phyloP scores from a whole-genome alignment of 2,888 invertebrate genomes.

The Peribatodes rhomboidaria region DNA sequence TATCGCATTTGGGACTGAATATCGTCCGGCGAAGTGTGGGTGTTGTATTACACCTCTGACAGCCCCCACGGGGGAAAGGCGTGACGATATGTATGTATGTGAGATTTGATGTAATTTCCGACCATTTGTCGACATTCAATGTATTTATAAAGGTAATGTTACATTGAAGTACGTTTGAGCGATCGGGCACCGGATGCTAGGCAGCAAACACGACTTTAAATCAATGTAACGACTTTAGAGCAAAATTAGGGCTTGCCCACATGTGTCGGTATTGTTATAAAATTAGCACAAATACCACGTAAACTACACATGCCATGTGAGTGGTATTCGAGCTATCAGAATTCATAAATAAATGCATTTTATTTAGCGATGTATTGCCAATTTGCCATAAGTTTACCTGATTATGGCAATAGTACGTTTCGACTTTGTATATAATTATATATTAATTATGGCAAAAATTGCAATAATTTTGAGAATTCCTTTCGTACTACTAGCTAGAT shows the following conservation, averaged over 20 bases:
- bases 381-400: too few relatives aligned
- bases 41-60: too few relatives aligned
- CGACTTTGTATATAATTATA: too few relatives aligned
- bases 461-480: too few relatives aligned
- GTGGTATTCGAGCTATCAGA: neutral
- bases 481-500: too few relatives aligned
- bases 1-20: too few relatives aligned
- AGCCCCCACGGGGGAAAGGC: too few relatives aligned
- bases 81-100: too few relatives aligned
- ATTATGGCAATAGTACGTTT: too few relatives aligned
- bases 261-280: slow-evolving; percentile 50
- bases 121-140: slow-evolving; percentile 2
- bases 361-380: too few relatives aligned
- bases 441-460: too few relatives aligned
- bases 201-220: slow-evolving; percentile 72
- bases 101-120: neutral
- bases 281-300: slow-evolving; percentile 25
- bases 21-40: too few relatives aligned
- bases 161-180: slow-evolving; percentile 62
- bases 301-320: neutral
- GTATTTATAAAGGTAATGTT: slow-evolving; percentile 46
- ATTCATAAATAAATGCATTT: neutral
- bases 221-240: slow-evolving; percentile 62
- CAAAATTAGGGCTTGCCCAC: slow-evolving; percentile 50
- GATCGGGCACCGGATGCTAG: slow-evolving; percentile 67